phyloP scores from a whole-genome alignment of 2,888 invertebrate species.

The Agrotis segetum region DNA sequence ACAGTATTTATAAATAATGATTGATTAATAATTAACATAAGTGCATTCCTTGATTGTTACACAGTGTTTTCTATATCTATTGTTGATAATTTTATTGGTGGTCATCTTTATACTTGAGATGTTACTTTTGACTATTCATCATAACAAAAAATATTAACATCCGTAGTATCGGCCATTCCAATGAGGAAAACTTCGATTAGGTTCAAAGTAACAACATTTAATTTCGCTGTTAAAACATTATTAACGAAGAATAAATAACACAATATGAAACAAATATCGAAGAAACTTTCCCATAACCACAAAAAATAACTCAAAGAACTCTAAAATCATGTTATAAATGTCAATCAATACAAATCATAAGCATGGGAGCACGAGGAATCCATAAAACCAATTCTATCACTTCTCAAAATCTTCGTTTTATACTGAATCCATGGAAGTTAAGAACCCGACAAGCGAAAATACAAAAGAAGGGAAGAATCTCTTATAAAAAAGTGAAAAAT shows the following conservation, averaged over 20 bases:
- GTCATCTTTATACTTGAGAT: neutral
- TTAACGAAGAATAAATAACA: too few relatives aligned
- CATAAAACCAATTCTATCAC: too few relatives aligned
- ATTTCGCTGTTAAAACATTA: neutral
- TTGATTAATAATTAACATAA: constrained; percentile 33
- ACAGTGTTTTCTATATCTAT: neutral
- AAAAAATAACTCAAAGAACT: neutral
- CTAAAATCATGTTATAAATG: too few relatives aligned
- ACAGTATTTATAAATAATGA: constrained; percentile 35
- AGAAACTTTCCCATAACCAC: neutral
- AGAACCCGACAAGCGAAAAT: too few relatives aligned
- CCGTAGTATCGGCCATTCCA: neutral
- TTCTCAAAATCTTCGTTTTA: too few relatives aligned
- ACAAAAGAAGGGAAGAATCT: too few relatives aligned
- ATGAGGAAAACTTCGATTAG: constrained; percentile 3
- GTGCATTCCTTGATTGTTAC: constrained; percentile 12
- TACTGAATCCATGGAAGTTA: too few relatives aligned
- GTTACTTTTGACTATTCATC: neutral
- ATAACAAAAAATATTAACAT: neutral
- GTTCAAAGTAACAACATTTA: constrained; percentile 21
- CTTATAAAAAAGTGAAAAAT: too few relatives aligned
- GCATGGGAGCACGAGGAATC: too few relatives aligned
- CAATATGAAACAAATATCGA: neutral
- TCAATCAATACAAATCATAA: too few relatives aligned
- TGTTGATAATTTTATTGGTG: constrained; percentile 4